Conservation (phyloP, 2,888 invertebrate species). For the Eupithecia subfuscata region DNA sequence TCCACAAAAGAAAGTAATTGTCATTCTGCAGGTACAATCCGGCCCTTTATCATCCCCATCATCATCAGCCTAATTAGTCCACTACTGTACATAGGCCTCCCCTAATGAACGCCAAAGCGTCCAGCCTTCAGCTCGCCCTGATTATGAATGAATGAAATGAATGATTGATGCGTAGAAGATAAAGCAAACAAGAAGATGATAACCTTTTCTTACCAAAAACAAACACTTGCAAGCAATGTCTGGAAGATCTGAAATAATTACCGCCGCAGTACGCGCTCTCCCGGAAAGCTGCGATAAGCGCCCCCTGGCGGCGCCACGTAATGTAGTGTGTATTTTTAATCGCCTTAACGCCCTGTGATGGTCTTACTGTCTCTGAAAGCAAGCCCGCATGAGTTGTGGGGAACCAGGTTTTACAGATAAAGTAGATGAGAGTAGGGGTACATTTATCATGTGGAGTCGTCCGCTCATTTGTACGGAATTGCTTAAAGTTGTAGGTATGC, state of each 20-base stretch:
- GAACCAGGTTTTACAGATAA: constrained; percentile 3
- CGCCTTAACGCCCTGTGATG: constrained; percentile 36
- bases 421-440: not conserved
- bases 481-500: not conserved
- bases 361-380: constrained; percentile 16
- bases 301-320: constrained; percentile 26
- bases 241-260: constrained; percentile 32
- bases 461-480: not conserved
- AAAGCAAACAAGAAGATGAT: not conserved
- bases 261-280: constrained; percentile 27
- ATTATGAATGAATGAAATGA: too few relatives aligned
- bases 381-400: constrained; percentile 11
- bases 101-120: too few relatives aligned
- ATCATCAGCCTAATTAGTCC: too few relatives aligned
- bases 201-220: constrained; percentile 15
- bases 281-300: constrained; percentile 34
- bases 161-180: not conserved
- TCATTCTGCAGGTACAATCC: too few relatives aligned
- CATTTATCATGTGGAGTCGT: not conserved
- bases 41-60: too few relatives aligned
- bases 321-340: constrained; percentile 46
- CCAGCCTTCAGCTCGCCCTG: too few relatives aligned
- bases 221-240: constrained; percentile 28
- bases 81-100: too few relatives aligned
- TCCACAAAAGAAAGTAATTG: too few relatives aligned